Evolutionary conservation across 2,888 invertebrate species (phyloP).

Genomic region (Synanthedon andrenaeformis): DNA sequence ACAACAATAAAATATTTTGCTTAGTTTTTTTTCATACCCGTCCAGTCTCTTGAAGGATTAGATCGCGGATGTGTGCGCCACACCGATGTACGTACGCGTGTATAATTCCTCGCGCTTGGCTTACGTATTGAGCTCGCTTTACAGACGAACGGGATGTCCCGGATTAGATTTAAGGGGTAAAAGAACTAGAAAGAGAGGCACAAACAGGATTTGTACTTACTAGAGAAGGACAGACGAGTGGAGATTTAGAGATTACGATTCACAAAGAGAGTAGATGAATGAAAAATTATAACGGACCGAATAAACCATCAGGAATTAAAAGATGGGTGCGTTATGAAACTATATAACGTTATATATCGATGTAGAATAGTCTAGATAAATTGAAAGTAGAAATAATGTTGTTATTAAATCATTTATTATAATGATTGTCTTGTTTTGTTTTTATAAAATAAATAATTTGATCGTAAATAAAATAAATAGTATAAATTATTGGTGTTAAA

Average conservation of each 20-base stretch:
- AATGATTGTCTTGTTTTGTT: too few species aligned
- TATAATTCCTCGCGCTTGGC: slow-evolving; percentile 15
- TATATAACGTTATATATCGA: too few species aligned
- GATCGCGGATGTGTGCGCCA: too few species aligned
- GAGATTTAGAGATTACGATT: slow-evolving; percentile 70
- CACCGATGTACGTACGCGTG: slow-evolving; percentile 3
- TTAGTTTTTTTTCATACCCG: too few species aligned
- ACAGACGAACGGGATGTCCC: slow-evolving; percentile 57
- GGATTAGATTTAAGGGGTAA: slow-evolving; percentile 70
- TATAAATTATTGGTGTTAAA: too few species aligned
- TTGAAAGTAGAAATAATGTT: background rate
- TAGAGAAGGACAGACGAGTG: slow-evolving; percentile 39
- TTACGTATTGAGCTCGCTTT: slow-evolving; percentile 38
- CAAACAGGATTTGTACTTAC: slow-evolving; percentile 20
- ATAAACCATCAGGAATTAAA: slow-evolving; percentile 40
- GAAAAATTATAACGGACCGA: slow-evolving; percentile 64
- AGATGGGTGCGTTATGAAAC: slow-evolving; percentile 18
- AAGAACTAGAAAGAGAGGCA: slow-evolving; percentile 52
- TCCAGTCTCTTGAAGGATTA: too few species aligned
- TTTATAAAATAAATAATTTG: too few species aligned
- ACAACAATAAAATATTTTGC: too few species aligned
- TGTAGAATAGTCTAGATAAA: too few species aligned
- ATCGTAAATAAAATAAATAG: too few species aligned
- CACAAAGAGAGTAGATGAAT: slow-evolving; percentile 67
- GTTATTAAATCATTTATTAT: too few species aligned